phyloP scores from a whole-genome alignment of 2,797 vertebrate species.

The Helostoma temminkii region DNA sequence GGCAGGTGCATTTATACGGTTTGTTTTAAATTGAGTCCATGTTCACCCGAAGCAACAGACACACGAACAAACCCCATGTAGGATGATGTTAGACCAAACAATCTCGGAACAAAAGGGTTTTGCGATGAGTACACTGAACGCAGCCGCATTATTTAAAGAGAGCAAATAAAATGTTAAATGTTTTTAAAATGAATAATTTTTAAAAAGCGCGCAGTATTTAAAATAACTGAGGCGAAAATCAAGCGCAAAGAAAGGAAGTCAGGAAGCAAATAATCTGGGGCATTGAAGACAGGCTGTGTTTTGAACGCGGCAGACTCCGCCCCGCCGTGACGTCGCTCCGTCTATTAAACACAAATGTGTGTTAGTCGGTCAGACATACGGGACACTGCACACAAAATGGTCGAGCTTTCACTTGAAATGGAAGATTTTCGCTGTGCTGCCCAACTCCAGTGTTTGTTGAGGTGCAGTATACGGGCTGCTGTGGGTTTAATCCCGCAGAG shows the following conservation, averaged over 20 bases:
- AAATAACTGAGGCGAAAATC: neutral
- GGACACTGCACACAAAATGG: constrained; percentile 78
- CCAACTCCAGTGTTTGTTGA: neutral
- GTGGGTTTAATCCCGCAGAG: neutral
- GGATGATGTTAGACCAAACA: constrained; percentile 29
- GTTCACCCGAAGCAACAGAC: constrained; percentile 27
- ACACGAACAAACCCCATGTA: constrained; percentile 36
- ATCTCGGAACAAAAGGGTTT: constrained; percentile 27
- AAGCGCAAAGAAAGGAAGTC: constrained; percentile 58
- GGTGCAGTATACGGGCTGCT: too few species aligned
- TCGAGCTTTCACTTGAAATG: constrained; percentile 72
- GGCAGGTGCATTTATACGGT: constrained; percentile 75
- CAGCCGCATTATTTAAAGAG: constrained; percentile 58
- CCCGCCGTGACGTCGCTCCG: constrained; percentile 66
- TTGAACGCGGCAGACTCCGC: constrained; percentile 70
- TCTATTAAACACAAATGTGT: constrained; percentile 66
- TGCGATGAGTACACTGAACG: constrained; percentile 3
- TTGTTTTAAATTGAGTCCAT: constrained; percentile 61
- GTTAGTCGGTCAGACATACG: constrained; percentile 85
- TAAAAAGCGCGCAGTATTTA: neutral
- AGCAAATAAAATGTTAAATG: neutral
- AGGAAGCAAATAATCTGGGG: constrained; percentile 58
- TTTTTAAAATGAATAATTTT: rapidly evolving
- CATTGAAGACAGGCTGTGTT: constrained; percentile 62
- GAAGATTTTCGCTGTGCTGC: constrained; percentile 47